Base-by-base conservation (phyloP, 2,113 vertebrate genomes). In the Madoqua kirkii region DNA sequence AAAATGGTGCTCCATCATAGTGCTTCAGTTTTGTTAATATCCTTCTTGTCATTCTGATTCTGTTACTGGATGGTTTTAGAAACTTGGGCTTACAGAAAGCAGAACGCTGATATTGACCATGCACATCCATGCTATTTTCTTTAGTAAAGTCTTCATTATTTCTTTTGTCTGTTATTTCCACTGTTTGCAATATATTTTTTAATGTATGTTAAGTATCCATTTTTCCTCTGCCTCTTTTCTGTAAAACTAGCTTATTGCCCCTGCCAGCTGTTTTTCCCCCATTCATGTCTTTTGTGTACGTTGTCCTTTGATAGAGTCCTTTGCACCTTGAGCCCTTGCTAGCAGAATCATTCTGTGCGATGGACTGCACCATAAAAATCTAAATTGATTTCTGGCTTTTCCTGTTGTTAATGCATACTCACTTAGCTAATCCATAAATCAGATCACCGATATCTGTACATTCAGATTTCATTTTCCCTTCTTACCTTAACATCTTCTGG, bases 321-420 rank as follows among this genome's bases (percentile, higher is more conserved):
- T 95, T 43, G 31, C 29, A 74, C 59, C 36, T 64, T 16, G 54
- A 96, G 55, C 29, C 67, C 29, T 86, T 33, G 94, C 52, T 36
- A 40, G 48, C 76, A 86, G 74, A 88, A 59, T 85, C 6, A 1
- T 97, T 93, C 31, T 54, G 4, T 50, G n/a, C 6, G 1, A 25
- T 96, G 86, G 54, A 91, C 10, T 88, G 84, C 67, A 90, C 92
- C 92, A n/a, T 97, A 94, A 97, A 71, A 97, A 86, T 81, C 54
- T 67, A 52, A 43, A 94, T 94, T 97, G 95, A 95, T 97, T 92
- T 90, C 95, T 95, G 85, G 67, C 67, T 67, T 94, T 90, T 60
- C 83, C 52, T 55, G 59, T 86, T 92, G 84, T 62, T 96, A 85
- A 96, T 95, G 87, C 88, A 93, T 97, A 89, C 95, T 97, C 67